Base-by-base conservation (phyloP, 37 sponge, comb jelly and placozoan genomes). In the Spongia lamella region DNA sequence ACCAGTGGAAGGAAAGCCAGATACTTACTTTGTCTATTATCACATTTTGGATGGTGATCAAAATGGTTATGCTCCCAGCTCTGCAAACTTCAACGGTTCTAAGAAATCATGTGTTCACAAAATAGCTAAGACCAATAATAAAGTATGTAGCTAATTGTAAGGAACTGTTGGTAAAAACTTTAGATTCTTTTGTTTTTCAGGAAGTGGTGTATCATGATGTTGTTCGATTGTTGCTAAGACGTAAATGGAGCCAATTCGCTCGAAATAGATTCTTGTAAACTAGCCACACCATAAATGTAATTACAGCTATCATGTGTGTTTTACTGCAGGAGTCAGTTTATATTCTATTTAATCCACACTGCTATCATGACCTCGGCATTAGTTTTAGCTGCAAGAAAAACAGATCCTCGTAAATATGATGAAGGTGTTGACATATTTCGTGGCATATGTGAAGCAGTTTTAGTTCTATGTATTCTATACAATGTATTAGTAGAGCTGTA, bases 131-230 rank as follows among this genome's bases (percentile, higher is more conserved):
- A 79, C 79, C 49, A 56, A 83, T 62, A 79, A 85, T 25, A 85
- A 85, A 74, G 86, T 85, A 38, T 25, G 50, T 60, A 30, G n/a
- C 7, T 2, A 25, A 25, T n/a, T 56, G 37, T 33, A 33, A 5
- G 40, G 22, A 24, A 34, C 29, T 22, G 1, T 61, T 22, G 25
- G 30, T 25, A 29, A 33, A 32, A 1, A 27, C 33, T 61, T 61
- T n/a, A n/a, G n/a, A n/a, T n/a, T n/a, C n/a, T 34, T 15, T 17
- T 38, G 21, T 17, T 22, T 38, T 61, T 17, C 34, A 88, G 84
- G 89, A 88, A 13, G 55, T 83, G 0, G 89, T 88, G 69, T 88
- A 83, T 51, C 89, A 88, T 58, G 89, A 88, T 53, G 84, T 78
- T 22, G 84, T 88, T 22, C 56, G 89, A 25, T 67, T 88, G 31